Base-by-base conservation (phyloP, 2,113 vertebrate genomes). In the Pogonocichla stellata region DNA sequence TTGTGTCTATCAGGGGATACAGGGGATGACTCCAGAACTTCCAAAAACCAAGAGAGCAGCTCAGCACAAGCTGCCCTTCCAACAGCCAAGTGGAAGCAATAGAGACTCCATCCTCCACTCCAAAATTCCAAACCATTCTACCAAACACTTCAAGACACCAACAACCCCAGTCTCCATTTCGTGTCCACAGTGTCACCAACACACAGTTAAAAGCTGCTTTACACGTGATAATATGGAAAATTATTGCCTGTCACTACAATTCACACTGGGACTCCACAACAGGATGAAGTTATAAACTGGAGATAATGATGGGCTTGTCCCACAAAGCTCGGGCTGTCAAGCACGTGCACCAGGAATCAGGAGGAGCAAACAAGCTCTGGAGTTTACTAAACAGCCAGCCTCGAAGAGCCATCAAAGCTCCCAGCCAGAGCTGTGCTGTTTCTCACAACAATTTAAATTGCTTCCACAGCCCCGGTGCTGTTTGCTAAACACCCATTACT, bases 361-460 rank as follows among this genome's bases (percentile, higher is more conserved):
- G 6, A 45, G 64, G 61, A 84, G 57, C 80, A 72, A 91, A 58
- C 34, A 51, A 0, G 5, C 38, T 28, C 33, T 2, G 1, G 3
- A 64, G 57, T 71, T 92, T 24, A 64, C 65, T 16, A 9, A 6
- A n/a, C 3, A 94, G 23, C 43, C 70, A 60, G 62, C 65, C 89
- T 71, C 53, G 3, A 78, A 29, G 14, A 8, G 34, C 40, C 83
- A 89, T 8, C 73, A 66, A 65, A 24, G 48, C 62, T 67, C 34
- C 19, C 3, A 72, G 58, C 42, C 57, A 72, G 34, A 75, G 80
- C 69, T 34, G 14, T 7, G 36, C 6, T 67, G 71, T 28, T 88
- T 42, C 90, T 90, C 60, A 85, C 74, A 93, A 94, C 73, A 51
- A 54, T 9, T 78, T 20, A 14, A 95, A 93, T 73, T n/a, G 45